Evolutionary conservation across 2,113 vertebrate genomes (phyloP).

Genomic region (Marcusenius ussheri): DNA sequence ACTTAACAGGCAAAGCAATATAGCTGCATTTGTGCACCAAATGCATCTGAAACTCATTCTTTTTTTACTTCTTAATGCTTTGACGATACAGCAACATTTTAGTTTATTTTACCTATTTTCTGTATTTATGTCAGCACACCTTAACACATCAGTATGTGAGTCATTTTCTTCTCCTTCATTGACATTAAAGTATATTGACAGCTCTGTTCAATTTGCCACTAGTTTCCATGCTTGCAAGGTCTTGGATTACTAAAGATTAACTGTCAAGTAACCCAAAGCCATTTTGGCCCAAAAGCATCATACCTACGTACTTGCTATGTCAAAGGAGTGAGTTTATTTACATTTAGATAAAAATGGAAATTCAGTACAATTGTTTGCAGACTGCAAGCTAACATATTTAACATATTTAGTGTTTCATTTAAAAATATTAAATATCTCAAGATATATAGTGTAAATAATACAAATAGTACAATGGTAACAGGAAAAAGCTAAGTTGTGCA

Average conservation of each 20-base stretch:
- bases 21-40: background rate
- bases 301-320: background rate
- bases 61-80: background rate
- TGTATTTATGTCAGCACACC: background rate
- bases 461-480: background rate
- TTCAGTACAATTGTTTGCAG: background rate
- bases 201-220: background rate
- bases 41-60: background rate
- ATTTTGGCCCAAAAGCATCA: background rate
- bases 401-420: background rate
- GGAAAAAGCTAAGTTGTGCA: background rate
- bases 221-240: background rate
- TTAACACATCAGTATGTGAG: background rate
- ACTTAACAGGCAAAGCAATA: background rate
- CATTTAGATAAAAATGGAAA: background rate
- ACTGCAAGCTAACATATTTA: background rate
- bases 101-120: background rate
- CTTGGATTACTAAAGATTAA: background rate
- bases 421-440: background rate
- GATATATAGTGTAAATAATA: background rate
- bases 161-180: background rate
- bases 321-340: background rate
- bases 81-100: background rate
- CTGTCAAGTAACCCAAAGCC: background rate
- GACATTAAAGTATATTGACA: background rate